These are phyloP conservation scores for Hippoglossus hippoglossus DNA, from an alignment of 2,797 vertebrate genomes.

Conservation along the genomic window DNA sequence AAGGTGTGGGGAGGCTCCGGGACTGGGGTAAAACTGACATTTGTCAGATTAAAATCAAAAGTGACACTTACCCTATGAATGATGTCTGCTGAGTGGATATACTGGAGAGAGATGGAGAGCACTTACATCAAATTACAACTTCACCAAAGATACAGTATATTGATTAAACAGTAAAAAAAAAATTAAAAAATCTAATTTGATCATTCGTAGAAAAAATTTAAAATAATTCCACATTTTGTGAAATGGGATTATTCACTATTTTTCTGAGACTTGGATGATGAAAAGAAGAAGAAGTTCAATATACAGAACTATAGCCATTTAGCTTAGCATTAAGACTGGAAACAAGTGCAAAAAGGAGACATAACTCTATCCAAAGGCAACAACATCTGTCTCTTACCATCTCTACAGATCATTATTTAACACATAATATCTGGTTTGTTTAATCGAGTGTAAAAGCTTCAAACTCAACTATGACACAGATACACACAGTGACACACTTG, in stretches of 20 bases:
- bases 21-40: background rate
- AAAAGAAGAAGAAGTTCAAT: conserved; percentile 1
- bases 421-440: background rate
- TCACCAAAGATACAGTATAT: background rate
- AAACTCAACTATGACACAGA: too few relatives aligned
- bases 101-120: conserved; percentile 82
- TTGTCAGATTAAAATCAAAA: conserved; percentile 20
- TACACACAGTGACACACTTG: too few relatives aligned
- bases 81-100: conserved; percentile 98
- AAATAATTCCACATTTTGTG: background rate
- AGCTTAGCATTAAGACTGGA: background rate
- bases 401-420: too few relatives aligned
- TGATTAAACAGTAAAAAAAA: background rate
- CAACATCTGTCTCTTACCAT: background rate
- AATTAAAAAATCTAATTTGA: background rate
- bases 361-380: background rate
- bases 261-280: background rate
- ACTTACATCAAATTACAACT: conserved; percentile 18
- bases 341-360: background rate
- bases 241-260: background rate
- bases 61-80: conserved; percentile 95
- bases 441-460: background rate
- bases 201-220: background rate
- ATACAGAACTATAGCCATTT: background rate
- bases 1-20: background rate